Conservation (phyloP, 2,888 invertebrate species). For the Bimastos eiseni region DNA sequence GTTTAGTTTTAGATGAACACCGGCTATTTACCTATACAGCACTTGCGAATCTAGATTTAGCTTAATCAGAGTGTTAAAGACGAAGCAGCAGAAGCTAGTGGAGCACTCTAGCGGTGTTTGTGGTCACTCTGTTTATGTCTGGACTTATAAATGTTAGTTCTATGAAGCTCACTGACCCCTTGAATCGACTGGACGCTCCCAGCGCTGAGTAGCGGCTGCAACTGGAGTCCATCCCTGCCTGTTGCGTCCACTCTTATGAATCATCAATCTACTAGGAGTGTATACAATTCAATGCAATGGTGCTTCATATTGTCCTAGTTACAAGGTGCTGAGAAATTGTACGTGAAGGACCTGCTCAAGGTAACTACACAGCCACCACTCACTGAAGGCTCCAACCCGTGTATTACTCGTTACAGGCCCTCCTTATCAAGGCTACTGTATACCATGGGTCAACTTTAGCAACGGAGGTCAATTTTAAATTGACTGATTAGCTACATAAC, state of each 20-base stretch:
- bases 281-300: no score
- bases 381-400: no score
- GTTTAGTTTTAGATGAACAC: neutral
- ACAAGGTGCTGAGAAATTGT: no score
- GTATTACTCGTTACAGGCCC: no score
- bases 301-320: no score
- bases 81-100: neutral
- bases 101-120: neutral
- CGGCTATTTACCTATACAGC: neutral
- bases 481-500: neutral
- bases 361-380: no score
- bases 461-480: neutral
- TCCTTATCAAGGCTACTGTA: no score
- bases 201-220: neutral
- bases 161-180: neutral
- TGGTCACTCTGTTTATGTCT: conserved; percentile 13
- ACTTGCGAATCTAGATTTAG: neutral
- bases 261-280: neutral
- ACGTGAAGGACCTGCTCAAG: no score
- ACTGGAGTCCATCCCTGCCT: neutral
- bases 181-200: neutral
- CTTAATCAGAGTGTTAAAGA: neutral
- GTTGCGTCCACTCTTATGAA: neutral
- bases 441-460: no score
- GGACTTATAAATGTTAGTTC: neutral